Evolutionary conservation across 2,113 vertebrate genomes (phyloP), one percentile per base, ranked within the genome.

Genomic region (Oxyruncus cristatus): DNA sequence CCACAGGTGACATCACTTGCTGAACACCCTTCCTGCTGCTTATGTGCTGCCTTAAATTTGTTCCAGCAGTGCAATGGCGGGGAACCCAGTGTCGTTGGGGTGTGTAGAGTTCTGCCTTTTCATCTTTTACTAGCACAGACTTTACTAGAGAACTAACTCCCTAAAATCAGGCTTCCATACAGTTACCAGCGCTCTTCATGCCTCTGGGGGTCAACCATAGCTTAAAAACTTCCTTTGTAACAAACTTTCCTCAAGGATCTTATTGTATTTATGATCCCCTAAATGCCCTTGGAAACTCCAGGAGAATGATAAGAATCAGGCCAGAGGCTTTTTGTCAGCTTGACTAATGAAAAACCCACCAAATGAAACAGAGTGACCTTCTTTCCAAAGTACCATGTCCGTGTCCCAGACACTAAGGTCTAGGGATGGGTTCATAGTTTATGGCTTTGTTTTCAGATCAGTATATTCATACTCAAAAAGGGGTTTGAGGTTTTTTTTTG

Each of bases 341-440:
- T 91, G 68, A 88, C 68, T 95, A 86, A 86, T 81, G 76, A 91
- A 93, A 92, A 95, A 15, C 16, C 9, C 44, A 28, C 59, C 80
- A 71, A 4, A 62, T 84, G 39, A 91, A 78, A 39, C 0, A 0
- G 21, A 79, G 30, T 73, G 63, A 80, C 79, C 78, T 94, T 95
- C 89, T 58, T 62, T 87, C 56, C 35, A 73, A 89, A 93, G 67
- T 67, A 53, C 44, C 3, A 0, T 46, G 82, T 33, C 72, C 9
- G 0, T 50, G 55, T 73, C 68, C 63, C 41, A 88, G 91, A 63
- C 91, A 71, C 16, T 86, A 77, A 93, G 88, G 88, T 39, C 85
- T 84, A 58, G 44, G 49, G 30, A 75, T 41, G 21, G 88, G 58
- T 73, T 88, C 30, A 39, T 22, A 53, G 75, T 86, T 85, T 46